Evolutionary conservation across 2,797 vertebrate genomes (phyloP).

Genomic region (Neomorphus geoffroyi): DNA sequence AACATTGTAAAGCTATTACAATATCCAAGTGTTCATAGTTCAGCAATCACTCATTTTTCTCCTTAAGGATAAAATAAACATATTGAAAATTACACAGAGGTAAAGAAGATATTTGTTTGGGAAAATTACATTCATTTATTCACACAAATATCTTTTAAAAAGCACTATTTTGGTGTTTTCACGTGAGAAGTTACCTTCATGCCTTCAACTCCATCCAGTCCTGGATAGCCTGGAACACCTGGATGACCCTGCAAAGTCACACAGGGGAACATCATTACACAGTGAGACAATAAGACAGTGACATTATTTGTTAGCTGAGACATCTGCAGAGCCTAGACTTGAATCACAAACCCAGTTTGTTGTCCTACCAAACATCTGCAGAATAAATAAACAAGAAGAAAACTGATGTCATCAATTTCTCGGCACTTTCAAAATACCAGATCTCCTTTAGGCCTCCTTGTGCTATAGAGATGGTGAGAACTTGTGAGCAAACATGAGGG

Average conservation of each 20-base stretch:
- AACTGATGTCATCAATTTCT: background rate
- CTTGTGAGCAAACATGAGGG: background rate
- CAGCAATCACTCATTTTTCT: background rate
- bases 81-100: background rate
- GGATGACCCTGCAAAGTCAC: slow-evolving; percentile 79
- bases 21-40: background rate
- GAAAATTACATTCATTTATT: background rate
- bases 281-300: background rate
- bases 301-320: background rate
- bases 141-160: background rate
- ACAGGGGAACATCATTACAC: background rate
- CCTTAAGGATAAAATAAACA: background rate
- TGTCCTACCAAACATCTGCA: background rate
- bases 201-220: slow-evolving; percentile 81
- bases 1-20: background rate
- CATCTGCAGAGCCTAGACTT: background rate
- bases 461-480: background rate
- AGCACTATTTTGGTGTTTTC: background rate
- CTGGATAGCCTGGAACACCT: slow-evolving; percentile 79
- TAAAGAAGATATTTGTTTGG: background rate
- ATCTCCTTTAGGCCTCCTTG: background rate
- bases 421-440: background rate
- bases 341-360: background rate
- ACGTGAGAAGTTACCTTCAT: slow-evolving; percentile 82
- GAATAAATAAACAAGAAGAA: background rate